Evolutionary conservation across 2,797 vertebrate species (phyloP), one percentile per base, ranked within the genome.

Genomic region (Crossoptilon crossoptilon): DNA sequence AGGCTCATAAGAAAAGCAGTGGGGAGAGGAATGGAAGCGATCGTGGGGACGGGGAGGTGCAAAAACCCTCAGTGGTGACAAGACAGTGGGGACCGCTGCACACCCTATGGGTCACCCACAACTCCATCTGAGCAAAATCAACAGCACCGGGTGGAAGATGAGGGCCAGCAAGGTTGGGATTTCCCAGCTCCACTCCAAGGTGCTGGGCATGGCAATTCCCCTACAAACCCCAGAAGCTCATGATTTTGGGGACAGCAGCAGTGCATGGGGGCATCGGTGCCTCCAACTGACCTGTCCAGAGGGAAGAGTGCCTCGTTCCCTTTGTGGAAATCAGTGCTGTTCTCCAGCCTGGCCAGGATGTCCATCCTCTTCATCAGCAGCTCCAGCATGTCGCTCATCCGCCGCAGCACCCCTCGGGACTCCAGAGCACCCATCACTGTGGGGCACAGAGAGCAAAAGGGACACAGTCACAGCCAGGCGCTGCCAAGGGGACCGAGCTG

Each of bases 311-410:
- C 97, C 62, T 98, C 98, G 3, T 98, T 97, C 70, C 98, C 97
- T 90, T 97, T 98, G 81, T 97, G 98, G 58, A 97, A 97, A 56
- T 98, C 98, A 0, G 98, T 98, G 95, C 93, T 88, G 84, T 99
- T 99, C 97, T 98, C 98, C 87, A 99, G 98, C 91, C 98, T 98
- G 94, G 99, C 98, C 96, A 99, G 98, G 66, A 97, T 83, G 86
- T 99, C 99, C 98, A 99, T 98, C 94, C 98, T 98, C 96, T 98
- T 99, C 94, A 98, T 97, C 97, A 99, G 98, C 97, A 99, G 97
- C 97, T 99, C 99, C 97, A 99, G 95, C 98, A 99, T 98, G 97
- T 99, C 99, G 27, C 98, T 99, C 98, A 99, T 99, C 96, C 98
- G 98, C 82, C 98, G 98, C 93, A 99, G 98, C 95, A 98, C 97